Base-by-base conservation (phyloP, 2,797 vertebrate genomes). In the Balearica regulorum region DNA sequence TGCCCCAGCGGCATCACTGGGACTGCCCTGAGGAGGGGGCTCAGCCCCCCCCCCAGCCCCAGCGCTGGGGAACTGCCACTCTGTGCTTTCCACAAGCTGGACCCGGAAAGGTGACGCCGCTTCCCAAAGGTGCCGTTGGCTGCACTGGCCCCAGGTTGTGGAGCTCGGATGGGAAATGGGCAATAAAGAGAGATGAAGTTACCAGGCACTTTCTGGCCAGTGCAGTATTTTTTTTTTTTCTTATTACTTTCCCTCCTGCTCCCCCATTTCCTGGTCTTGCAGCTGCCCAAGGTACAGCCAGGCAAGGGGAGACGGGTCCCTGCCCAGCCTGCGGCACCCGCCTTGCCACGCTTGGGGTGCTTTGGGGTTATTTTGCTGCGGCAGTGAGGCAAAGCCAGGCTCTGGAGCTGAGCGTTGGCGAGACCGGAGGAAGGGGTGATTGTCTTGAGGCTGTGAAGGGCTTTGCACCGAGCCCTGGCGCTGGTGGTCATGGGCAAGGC, bases 181-280 rank as follows among this genome's bases (percentile, higher is more conserved):
- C 53, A 94, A 94, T 93, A 95, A 92, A 96, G 77, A 80, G 79
- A 78, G 65, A 58, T 28, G 25, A 89, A 78, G 31, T 75, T 93
- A 83, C 57, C 86, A 64, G 77, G 95, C 95, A 92, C 18, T 22
- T 71, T 11, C 16, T 64, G 83, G 37, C 44, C 6, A 1, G 9
- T 35, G 31, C 5, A 35, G 41, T 43, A 11, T 33, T 53, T 33
- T 10, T n/a, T 7, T 7, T 35, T 8, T 8, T 21, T 51, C 17
- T 46, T 26, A 14, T 51, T 39, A 39, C 11, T 39, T 39, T 5
- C 39, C 39, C 39, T 12, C 22, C 22, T 11, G 5, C 48, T 48
- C 48, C 3, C 31, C 3, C 20, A 7, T 22, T 8, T 12, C 22
- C 11, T 13, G 18, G 21, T 6, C 9, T 13, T 62, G 60, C 4